Base-by-base conservation (phyloP, 2,888 invertebrate genomes). In the Nowickia ferox region DNA sequence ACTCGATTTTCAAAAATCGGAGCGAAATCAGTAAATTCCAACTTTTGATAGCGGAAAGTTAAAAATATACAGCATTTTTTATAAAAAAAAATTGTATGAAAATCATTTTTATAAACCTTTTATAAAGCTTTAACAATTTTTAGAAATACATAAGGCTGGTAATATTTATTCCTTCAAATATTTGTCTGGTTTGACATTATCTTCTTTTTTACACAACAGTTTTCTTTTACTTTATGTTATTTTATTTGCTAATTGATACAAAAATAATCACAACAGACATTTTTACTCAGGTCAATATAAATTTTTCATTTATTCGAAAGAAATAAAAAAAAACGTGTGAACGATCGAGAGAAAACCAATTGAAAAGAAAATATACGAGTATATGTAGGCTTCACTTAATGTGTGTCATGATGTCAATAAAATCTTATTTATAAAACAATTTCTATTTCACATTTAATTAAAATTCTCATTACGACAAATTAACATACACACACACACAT, bases 361-460 rank as follows among this genome's bases (percentile, higher is more conserved):
- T 59, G 42, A 79, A 17, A 53, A 71, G 42, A 81, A 66, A 81
- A 74, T 51, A 68, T 51, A 66, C 1, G 4, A 3, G 4, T 4
- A 30, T 30, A 30, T 30, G 30, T 30, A 30, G 5, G 30, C 75
- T 75, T 68, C 59, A 80, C 57, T 44, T 55, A 86, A 86, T 79
- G 86, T 83, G 69, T 83, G 86, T 82, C 83, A 86, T 76, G 74
- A 82, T 85, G 86, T 79, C 86, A 86, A 83, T 76, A 76, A 44
- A 83, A 79, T 71, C 51, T 79, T 86, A 83, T 86, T 86, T 86
- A 59, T 69, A 74, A 78, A 72, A 84, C 44, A 78, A 68, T 65
- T 59, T 82, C 75, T 55, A 71, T 69, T 85, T 85, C 77, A 82
- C 74, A 83, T 79, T 83, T 66, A 86, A 82, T 79, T 82, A 63